Percentiles rank a stretch among this genome's conserved stretches.
Conservation (phyloP, 2,888 invertebrate genomes). For the Drosophila formosana region DNA sequence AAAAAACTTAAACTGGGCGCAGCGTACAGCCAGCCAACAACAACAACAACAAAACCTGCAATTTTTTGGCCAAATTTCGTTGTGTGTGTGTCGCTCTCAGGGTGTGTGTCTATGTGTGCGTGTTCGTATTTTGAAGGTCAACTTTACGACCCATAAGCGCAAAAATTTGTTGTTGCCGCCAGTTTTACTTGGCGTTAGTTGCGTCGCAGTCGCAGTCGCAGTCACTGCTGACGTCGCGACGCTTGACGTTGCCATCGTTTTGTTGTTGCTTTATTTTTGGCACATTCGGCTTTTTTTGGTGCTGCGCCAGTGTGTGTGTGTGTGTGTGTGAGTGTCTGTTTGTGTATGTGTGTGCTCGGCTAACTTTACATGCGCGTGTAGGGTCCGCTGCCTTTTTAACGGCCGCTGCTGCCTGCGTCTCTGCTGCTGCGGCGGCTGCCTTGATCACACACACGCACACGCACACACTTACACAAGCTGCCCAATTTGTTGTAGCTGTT, state of each 20-base stretch:
- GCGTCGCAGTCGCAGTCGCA: conserved; percentile 60
- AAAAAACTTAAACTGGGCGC: conserved; percentile 72
- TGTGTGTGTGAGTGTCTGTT: conserved; percentile 21
- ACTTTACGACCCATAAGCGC: conserved; percentile 85
- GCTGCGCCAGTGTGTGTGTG: conserved; percentile 32
- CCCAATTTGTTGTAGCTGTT: conserved; percentile 79
- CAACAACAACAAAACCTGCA: conserved; percentile 61
- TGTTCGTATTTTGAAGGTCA: conserved; percentile 84
- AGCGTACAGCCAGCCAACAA: conserved; percentile 65
- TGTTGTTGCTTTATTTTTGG: conserved; percentile 78
- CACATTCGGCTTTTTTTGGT: conserved; percentile 66
- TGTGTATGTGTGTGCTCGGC: conserved; percentile 49
- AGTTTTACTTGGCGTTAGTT: conserved; percentile 80
- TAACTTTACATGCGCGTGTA: conserved; percentile 79
- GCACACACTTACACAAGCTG: conserved; percentile 46
- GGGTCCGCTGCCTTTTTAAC: conserved; percentile 79
- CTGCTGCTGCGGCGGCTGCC: conserved; percentile 55
- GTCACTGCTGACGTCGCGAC: conserved; percentile 25
- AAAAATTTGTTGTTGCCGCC: conserved; percentile 67
- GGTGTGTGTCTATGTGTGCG: conserved; percentile 9
- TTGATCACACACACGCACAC: conserved; percentile 60
- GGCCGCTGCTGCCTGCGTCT: conserved; percentile 58
- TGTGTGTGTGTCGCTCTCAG: conserved; percentile 45
- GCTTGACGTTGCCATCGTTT: conserved; percentile 39
- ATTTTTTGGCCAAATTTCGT: conserved; percentile 79